Conservation (phyloP, 2,797 vertebrate species). For the Onychomys leucogaster region DNA sequence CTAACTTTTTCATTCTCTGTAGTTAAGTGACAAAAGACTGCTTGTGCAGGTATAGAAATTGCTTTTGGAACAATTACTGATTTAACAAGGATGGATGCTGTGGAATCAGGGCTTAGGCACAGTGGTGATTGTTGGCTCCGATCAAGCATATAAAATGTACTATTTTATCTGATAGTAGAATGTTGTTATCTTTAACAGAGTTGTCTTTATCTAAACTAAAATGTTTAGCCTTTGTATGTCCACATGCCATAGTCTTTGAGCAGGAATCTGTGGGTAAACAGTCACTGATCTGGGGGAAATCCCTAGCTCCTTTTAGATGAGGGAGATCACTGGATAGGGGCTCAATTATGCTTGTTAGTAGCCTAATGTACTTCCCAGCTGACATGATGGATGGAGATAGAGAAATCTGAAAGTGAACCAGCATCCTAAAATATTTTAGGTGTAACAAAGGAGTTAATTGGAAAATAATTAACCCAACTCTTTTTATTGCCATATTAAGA, state of each 20-base stretch:
- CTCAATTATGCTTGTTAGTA: background rate
- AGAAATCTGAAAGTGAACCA: background rate
- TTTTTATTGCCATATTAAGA: background rate
- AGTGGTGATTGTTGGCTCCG: background rate
- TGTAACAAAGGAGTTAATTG: background rate
- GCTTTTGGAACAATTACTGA: background rate
- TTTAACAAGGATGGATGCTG: background rate
- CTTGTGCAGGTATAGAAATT: background rate
- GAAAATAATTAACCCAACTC: background rate
- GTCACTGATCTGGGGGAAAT: background rate
- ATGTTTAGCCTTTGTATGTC: background rate
- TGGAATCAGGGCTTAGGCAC: background rate
- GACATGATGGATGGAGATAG: background rate
- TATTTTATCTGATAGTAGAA: background rate
- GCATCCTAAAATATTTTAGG: background rate
- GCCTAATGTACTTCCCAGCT: background rate
- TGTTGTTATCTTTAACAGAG: background rate
- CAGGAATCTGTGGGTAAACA: background rate
- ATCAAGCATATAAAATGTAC: background rate
- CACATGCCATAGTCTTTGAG: background rate
- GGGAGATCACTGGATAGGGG: background rate
- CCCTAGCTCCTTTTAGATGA: background rate
- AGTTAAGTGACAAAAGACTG: background rate
- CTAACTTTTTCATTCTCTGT: background rate
- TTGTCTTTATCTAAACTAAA: background rate